phyloP scores from a whole-genome alignment of 2,113 vertebrate genomes.

The Paracanthobrama guichenoti region DNA sequence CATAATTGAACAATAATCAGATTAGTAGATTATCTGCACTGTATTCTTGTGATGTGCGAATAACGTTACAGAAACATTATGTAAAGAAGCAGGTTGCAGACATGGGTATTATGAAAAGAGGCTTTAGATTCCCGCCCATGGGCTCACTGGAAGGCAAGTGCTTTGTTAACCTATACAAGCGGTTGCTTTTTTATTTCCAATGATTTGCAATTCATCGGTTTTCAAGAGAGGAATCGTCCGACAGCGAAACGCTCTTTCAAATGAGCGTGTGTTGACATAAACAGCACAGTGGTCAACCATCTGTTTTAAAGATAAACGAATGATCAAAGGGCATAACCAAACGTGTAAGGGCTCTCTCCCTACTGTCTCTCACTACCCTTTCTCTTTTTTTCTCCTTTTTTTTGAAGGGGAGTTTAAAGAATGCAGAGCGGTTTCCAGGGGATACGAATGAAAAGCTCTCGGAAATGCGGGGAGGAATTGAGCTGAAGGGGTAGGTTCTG shows the following conservation, averaged over 20 bases:
- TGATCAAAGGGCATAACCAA: constrained; percentile 81
- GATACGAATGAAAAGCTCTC: constrained; percentile 83
- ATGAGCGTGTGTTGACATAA: constrained; percentile 67
- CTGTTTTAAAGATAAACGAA: constrained; percentile 78
- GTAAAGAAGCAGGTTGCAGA: constrained; percentile 63
- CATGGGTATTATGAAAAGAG: constrained; percentile 65
- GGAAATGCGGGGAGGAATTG: constrained; percentile 79
- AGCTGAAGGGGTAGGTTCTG: constrained; percentile 73
- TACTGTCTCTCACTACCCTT: constrained; percentile 47
- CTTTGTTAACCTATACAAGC: constrained; percentile 61
- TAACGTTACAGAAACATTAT: constrained; percentile 61
- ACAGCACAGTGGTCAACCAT: constrained; percentile 75
- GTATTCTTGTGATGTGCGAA: constrained; percentile 59
- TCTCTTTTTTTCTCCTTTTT: constrained; percentile 14
- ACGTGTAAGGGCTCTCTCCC: constrained; percentile 67
- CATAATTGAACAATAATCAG: constrained; percentile 70
- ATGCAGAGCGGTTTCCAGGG: constrained; percentile 83
- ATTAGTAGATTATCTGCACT: constrained; percentile 72
- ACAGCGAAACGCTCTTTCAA: constrained; percentile 64
- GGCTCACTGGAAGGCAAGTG: constrained; percentile 56
- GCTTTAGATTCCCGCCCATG: constrained; percentile 50
- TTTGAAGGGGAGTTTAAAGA: constrained; percentile 77
- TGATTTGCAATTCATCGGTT: constrained; percentile 68
- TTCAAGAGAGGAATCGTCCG: constrained; percentile 62
- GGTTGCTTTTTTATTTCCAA: constrained; percentile 60